Conservation (phyloP, 1,140 invertebrate genomes). For the Caenorhabditis tropicalis region DNA sequence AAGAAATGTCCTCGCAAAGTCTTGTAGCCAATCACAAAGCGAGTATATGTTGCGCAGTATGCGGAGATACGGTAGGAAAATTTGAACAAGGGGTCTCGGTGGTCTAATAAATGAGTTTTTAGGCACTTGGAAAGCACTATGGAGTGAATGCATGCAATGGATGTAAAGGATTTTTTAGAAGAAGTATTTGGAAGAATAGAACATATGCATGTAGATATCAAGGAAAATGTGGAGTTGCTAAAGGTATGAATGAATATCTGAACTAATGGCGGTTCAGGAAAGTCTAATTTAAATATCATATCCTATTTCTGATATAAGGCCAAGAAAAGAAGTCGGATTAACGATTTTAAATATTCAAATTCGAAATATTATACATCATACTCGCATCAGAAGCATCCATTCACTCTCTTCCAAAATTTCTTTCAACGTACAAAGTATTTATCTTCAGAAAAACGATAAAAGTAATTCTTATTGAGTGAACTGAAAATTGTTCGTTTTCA, state of each 20-base stretch:
- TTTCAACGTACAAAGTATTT: too few species aligned
- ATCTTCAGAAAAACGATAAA: too few species aligned
- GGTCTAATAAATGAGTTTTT: neutral
- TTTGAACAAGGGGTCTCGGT: neutral
- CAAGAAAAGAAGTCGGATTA: too few species aligned
- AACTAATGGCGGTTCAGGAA: too few species aligned
- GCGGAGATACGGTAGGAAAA: constrained; percentile 61
- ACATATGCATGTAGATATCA: constrained; percentile 64
- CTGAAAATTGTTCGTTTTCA: neutral
- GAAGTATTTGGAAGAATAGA: constrained; percentile 68
- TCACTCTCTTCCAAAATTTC: too few species aligned
- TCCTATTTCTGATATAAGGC: too few species aligned
- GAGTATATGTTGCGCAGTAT: constrained; percentile 59
- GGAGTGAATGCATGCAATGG: constrained; percentile 64
- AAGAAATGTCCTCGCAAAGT: constrained; percentile 12
- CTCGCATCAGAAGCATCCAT: too few species aligned
- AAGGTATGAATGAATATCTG: constrained; percentile 51
- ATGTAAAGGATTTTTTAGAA: constrained; percentile 67
- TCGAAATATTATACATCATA: too few species aligned
- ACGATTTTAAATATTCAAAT: too few species aligned
- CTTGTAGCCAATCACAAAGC: constrained; percentile 39
- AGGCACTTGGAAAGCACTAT: constrained; percentile 67
- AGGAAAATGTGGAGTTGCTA: constrained; percentile 60
- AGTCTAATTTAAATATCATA: neutral
- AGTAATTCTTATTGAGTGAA: neutral